Evolutionary conservation across 2,797 vertebrate genomes (phyloP), one percentile per base, ranked within the genome.

Genomic region (Esox masquinongy): DNA sequence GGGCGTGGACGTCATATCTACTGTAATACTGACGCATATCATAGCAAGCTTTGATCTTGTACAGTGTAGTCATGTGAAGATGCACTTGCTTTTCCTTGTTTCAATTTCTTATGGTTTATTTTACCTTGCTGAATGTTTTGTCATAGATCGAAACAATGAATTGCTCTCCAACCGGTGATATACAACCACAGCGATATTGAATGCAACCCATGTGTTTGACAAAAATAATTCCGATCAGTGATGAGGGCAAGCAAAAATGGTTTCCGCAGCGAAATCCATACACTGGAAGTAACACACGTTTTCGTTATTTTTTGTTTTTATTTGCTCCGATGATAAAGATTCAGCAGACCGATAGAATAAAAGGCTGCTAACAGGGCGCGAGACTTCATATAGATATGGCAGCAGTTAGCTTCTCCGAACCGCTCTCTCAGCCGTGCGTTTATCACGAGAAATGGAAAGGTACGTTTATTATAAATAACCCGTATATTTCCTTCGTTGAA

Each of bases 401-500:
- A 91, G 94, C 94, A 64, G 94, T 90, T 2, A 93, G 88, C 84
- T 70, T 79, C 7, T 91, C 93, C 24, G 93, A 94, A 77, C 92
- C 95, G 74, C 91, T 95, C 56, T 91, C 91, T 74, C 91, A 91
- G 77, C 94, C 93, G 4, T 92, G 87, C 79, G 68, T 84, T n/a
- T 95, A 94, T 83, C 90, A 89, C 9, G 86, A 86, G 11, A 87
- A 84, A 11, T 92, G 93, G 76, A 94, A 90, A 95, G 95, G 95
- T 95, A 83, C 88, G 90, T 77, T 74, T 19, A 19, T 24, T 53
- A 16, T 72, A 8, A 36, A 39, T 1, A 0, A 5, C 36, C 9
- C 49, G 0, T 2, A 6, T 34, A 66, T 29, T 15, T 5, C 64
- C 1, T 7, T 26, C 2, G 1, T 72, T 4, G 1, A 61, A 34